Percentiles rank a stretch among this genome's conserved stretches.
Conservation (phyloP, 53 echinoderm and acorn worm genomes). For the Actinopyga echinites region DNA sequence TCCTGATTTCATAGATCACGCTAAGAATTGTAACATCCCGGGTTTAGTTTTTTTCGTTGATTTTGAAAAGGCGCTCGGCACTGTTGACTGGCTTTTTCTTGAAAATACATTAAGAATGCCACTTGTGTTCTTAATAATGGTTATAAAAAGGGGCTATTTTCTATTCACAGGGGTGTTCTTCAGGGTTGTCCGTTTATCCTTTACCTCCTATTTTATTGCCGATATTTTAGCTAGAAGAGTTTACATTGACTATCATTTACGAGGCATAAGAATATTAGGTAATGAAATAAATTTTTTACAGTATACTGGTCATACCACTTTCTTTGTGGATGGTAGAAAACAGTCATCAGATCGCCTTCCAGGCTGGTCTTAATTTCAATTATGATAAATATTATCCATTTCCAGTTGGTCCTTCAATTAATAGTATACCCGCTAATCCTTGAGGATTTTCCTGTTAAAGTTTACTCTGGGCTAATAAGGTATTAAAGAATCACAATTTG, state of each 20-base stretch:
- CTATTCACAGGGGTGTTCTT: constrained; percentile 17
- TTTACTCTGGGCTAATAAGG: too few species aligned
- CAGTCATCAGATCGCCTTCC: too few species aligned
- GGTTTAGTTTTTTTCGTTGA: constrained; percentile 33
- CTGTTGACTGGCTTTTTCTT: constrained; percentile 22
- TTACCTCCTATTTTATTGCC: constrained; percentile 12
- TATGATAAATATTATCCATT: too few species aligned
- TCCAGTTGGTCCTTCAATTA: too few species aligned
- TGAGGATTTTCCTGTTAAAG: too few species aligned
- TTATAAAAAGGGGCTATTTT: neutral
- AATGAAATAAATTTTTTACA: constrained; percentile 27
- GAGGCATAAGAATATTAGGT: too few species aligned
- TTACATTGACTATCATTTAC: too few species aligned
- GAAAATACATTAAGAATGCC: neutral
- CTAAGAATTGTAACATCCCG: neutral
- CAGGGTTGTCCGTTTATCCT: constrained; percentile 49
- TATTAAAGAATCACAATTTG: too few species aligned
- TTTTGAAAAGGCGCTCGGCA: constrained; percentile 49
- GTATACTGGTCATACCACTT: constrained; percentile 53
- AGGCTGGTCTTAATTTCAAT: too few species aligned
- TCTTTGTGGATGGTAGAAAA: constrained; percentile 40
- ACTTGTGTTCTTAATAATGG: constrained; percentile 40
- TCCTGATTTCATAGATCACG: constrained; percentile 14
- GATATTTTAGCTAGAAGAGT: too few species aligned
- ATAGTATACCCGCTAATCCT: too few species aligned